Percentiles rank a stretch among this genome's conserved stretches.
Evolutionary conservation across 2,113 vertebrate genomes (phyloP).

Genomic region (Lepisosteus osseus): DNA sequence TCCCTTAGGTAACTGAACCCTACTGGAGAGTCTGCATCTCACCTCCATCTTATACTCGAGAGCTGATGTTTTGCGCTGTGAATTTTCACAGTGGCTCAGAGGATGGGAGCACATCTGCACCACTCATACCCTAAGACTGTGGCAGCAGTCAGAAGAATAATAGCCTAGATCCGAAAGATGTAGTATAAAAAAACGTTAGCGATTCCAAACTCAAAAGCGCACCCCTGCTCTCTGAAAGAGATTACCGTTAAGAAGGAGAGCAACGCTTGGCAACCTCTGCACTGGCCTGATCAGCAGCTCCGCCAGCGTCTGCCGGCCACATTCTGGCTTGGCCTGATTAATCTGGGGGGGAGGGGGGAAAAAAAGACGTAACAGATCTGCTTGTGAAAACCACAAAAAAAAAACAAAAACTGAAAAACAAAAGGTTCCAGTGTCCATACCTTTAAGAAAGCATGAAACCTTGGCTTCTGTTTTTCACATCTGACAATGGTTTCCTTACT

Average conservation of each 20-base stretch:
- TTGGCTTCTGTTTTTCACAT: conserved; percentile 93
- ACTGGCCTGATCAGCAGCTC: conserved; percentile 95
- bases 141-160: too few relatives aligned
- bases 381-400: neutral
- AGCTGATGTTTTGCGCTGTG: too few relatives aligned
- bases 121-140: too few relatives aligned
- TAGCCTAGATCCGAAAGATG: too few relatives aligned
- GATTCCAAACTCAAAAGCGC: too few relatives aligned
- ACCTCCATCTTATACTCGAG: too few relatives aligned
- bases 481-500: conserved; percentile 93
- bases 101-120: too few relatives aligned
- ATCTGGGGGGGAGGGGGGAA: conserved; percentile 60
- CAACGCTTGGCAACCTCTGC: conserved; percentile 92
- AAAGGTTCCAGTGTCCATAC: conserved; percentile 47
- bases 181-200: too few relatives aligned
- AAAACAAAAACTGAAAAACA: neutral
- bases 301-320: conserved; percentile 88
- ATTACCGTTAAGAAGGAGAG: conserved; percentile 89
- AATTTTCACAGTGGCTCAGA: too few relatives aligned
- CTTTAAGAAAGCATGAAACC: conserved; percentile 97
- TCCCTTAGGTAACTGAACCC: too few relatives aligned
- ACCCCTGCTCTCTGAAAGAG: too few relatives aligned
- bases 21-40: too few relatives aligned
- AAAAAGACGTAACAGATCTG: neutral
- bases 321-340: conserved; percentile 95